phyloP scores from a whole-genome alignment of 2,888 invertebrate genomes.

The Amorpha juglandis region DNA sequence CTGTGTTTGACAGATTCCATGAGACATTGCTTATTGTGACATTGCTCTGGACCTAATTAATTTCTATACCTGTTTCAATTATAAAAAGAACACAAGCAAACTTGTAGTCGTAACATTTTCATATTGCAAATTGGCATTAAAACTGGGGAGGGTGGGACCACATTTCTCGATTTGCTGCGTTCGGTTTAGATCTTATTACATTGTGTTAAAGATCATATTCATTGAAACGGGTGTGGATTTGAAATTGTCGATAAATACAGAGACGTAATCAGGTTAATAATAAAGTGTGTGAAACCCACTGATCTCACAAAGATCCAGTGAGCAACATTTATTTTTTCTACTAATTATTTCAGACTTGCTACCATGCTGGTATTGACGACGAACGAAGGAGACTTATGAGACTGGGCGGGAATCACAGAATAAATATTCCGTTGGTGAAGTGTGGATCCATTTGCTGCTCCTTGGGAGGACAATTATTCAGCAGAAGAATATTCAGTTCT shows the following conservation, averaged over 20 bases:
- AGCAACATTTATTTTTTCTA: neutral
- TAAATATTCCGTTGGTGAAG: too few species aligned
- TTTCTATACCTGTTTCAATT: slow-evolving; percentile 27
- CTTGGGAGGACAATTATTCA: too few species aligned
- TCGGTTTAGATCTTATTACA: slow-evolving; percentile 30
- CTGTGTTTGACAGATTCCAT: too few species aligned
- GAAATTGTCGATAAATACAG: slow-evolving; percentile 20
- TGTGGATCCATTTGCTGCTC: too few species aligned
- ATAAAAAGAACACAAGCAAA: slow-evolving; percentile 37
- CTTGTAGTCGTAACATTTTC: slow-evolving; percentile 44
- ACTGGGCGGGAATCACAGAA: too few species aligned
- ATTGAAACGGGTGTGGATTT: neutral
- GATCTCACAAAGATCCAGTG: neutral
- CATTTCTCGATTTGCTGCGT: slow-evolving; percentile 31
- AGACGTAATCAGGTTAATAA: slow-evolving; percentile 26
- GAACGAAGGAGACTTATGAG: too few species aligned
- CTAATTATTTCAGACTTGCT: neutral
- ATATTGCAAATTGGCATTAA: slow-evolving; percentile 57
- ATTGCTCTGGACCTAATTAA: slow-evolving; percentile 15
- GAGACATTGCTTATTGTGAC: too few species aligned
- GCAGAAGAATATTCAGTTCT: too few species aligned
- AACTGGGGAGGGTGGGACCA: slow-evolving; percentile 43
- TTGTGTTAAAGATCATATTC: slow-evolving; percentile 39
- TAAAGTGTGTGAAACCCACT: neutral
- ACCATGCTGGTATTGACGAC: too few species aligned